These are phyloP conservation scores for Mastomys natalensis DNA, from an alignment of 2,113 vertebrate genomes.

Conservation along the genomic window DNA sequence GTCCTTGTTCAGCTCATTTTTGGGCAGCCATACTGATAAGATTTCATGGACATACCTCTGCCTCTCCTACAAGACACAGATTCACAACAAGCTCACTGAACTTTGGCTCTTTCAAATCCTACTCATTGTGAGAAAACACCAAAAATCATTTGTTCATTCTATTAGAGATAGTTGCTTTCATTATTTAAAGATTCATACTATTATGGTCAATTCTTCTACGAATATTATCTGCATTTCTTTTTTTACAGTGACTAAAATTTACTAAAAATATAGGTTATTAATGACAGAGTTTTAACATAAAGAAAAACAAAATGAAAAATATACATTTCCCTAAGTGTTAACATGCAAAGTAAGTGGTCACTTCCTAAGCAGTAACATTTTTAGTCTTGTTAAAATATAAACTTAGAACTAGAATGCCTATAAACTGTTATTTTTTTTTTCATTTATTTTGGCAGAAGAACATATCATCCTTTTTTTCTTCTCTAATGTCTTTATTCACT, in stretches of 20 bases:
- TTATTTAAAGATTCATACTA: not conserved
- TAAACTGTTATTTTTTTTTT: not conserved
- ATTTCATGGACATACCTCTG: not conserved
- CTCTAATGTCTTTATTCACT: no score
- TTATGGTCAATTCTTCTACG: not conserved
- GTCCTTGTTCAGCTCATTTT: not conserved
- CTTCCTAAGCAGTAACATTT: not conserved
- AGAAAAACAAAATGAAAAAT: not conserved
- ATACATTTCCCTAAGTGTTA: not conserved
- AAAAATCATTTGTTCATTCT: not conserved
- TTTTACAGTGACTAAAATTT: not conserved
- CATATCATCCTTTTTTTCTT: not conserved
- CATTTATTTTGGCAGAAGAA: not conserved
- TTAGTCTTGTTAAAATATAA: not conserved
- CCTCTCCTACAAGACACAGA: not conserved
- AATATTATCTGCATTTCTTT: not conserved
- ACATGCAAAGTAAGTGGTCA: not conserved
- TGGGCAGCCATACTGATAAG: not conserved
- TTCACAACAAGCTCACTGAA: not conserved
- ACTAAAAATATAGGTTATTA: not conserved
- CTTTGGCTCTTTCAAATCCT: not conserved
- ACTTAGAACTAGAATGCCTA: not conserved
- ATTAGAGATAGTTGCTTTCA: not conserved
- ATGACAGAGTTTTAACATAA: not conserved
- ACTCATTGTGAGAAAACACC: not conserved